phyloP scores from a whole-genome alignment of 2,888 invertebrate species.

The Microctonus hyperodae region DNA sequence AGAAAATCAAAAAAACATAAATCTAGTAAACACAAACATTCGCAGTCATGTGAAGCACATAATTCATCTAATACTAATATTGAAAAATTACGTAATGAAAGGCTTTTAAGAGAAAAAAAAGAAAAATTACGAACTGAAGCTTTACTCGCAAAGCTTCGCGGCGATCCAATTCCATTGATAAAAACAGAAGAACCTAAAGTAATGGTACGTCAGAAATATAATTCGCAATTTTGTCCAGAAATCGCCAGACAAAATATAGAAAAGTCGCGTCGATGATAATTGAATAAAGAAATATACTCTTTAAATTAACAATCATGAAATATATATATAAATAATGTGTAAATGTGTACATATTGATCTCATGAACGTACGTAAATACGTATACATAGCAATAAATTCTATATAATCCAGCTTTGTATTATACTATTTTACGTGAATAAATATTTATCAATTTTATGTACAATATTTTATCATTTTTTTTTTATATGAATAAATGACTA shows the following conservation, averaged over 20 bases:
- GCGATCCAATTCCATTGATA: slow-evolving; percentile 61
- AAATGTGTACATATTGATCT: too few relatives aligned
- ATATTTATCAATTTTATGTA: too few relatives aligned
- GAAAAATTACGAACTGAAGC: slow-evolving; percentile 78
- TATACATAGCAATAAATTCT: too few relatives aligned
- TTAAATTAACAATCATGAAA: too few relatives aligned
- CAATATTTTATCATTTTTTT: too few relatives aligned
- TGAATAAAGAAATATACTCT: background rate
- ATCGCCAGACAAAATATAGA: slow-evolving; percentile 79
- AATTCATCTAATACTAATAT: slow-evolving; percentile 61
- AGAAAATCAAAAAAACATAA: slow-evolving; percentile 53
- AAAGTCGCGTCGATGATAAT: slow-evolving; percentile 38
- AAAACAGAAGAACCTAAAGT: slow-evolving; percentile 50
- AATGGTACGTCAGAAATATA: slow-evolving; percentile 80
- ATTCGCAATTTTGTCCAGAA: slow-evolving; percentile 96
- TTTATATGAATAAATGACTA: too few relatives aligned
- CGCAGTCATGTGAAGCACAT: background rate
- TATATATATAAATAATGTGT: too few relatives aligned
- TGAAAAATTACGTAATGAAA: slow-evolving; percentile 76
- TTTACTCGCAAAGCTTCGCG: slow-evolving; percentile 74
- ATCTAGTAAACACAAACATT: slow-evolving; percentile 40
- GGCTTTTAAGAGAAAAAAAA: slow-evolving; percentile 80
- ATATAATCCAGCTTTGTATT: too few relatives aligned
- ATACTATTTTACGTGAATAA: too few relatives aligned
- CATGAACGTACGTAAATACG: too few relatives aligned